These are phyloP conservation scores for Alethe diademata DNA, from an alignment of 2,113 vertebrate species.

Conservation along the genomic window DNA sequence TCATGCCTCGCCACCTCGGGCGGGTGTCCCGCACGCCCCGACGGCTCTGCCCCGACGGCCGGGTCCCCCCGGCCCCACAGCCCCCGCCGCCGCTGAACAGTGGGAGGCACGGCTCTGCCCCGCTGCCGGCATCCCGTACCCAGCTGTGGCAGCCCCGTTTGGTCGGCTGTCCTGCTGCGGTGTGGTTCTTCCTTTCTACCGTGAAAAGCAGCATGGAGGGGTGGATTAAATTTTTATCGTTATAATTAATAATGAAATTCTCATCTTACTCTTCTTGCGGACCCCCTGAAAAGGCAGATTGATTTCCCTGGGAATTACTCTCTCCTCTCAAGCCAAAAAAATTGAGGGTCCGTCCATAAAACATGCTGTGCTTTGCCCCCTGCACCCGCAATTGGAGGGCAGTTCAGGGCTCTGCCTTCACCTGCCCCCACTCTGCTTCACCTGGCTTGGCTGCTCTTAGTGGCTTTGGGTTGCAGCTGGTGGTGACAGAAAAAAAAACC, in stretches of 20 bases:
- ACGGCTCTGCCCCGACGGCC: neutral
- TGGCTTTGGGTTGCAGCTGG: neutral
- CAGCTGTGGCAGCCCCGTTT: neutral
- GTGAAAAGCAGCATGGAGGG: neutral
- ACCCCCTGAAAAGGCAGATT: neutral
- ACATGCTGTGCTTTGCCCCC: neutral
- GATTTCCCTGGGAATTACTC: neutral
- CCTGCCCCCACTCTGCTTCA: neutral
- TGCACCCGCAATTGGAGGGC: neutral
- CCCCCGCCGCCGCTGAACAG: neutral
- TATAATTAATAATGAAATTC: neutral
- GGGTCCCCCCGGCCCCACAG: neutral
- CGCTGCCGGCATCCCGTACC: neutral
- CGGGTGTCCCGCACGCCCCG: neutral
- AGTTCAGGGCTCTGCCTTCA: neutral
- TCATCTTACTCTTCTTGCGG: neutral
- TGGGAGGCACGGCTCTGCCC: neutral
- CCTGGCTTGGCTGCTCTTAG: neutral
- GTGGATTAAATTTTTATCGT: neutral
- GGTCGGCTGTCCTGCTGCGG: neutral
- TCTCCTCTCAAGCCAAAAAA: neutral
- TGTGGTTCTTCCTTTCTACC: neutral
- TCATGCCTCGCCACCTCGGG: neutral
- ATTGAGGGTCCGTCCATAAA: neutral
- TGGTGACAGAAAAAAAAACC: neutral